phyloP scores from a whole-genome alignment of 2,888 invertebrate species.

The Cordilura impudica region DNA sequence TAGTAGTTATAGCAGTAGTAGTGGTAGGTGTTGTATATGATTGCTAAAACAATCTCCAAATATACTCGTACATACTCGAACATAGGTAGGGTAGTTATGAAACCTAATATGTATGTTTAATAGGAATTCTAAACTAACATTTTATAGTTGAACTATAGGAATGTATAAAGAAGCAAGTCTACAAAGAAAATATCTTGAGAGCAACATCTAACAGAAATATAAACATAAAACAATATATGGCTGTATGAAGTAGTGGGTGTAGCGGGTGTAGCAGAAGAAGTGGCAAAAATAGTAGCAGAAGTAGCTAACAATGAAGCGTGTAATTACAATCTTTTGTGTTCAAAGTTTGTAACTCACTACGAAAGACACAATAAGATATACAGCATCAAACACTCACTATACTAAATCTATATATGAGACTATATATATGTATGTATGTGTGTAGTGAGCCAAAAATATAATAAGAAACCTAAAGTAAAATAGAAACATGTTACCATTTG shows the following conservation, averaged over 20 bases:
- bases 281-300: constrained; percentile 31
- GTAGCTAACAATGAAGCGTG: constrained; percentile 77
- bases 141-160: constrained; percentile 33
- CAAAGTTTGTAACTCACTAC: constrained; percentile 57
- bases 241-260: constrained; percentile 2
- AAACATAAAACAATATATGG: no score
- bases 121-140: constrained; percentile 41
- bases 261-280: constrained; percentile 23
- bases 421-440: neutral
- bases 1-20: constrained; percentile 3
- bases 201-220: no score
- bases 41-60: neutral
- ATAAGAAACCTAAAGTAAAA: constrained; percentile 7
- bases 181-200: constrained; percentile 10
- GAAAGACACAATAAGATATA: constrained; percentile 29
- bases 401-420: no score
- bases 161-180: neutral
- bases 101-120: constrained; percentile 51
- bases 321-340: constrained; percentile 76
- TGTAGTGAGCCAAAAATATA: neutral
- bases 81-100: constrained; percentile 43
- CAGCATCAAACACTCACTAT: neutral
- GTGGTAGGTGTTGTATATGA: constrained; percentile 34
- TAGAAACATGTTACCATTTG: constrained; percentile 54
- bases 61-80: neutral